Percentiles rank a stretch among this genome's conserved stretches.
These are phyloP conservation scores for Circaetus gallicus DNA, from an alignment of 2,113 vertebrate genomes.

Conservation along the genomic window DNA sequence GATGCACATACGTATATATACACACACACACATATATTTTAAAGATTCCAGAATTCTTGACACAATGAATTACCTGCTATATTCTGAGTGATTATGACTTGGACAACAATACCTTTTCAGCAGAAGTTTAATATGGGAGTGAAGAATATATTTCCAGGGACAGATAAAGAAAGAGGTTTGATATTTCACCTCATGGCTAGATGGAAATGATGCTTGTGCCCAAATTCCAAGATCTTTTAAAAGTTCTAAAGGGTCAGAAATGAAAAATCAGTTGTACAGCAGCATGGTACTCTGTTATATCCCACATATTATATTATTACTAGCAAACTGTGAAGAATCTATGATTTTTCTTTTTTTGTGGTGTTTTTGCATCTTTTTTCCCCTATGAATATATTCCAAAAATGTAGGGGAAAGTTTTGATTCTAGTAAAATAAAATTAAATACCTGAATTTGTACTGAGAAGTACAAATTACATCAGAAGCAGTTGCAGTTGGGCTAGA, in stretches of 20 bases:
- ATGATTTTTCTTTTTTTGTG: neutral
- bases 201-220: neutral
- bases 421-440: neutral
- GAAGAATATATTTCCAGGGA: neutral
- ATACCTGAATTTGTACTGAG: neutral
- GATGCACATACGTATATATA: neutral
- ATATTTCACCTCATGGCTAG: neutral
- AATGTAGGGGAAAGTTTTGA: neutral
- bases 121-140: neutral
- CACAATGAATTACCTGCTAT: neutral
- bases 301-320: neutral
- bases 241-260: neutral
- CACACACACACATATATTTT: rapidly evolving
- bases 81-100: neutral
- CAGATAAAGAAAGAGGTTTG: neutral
- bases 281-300: neutral
- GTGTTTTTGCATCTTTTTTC: neutral
- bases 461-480: neutral
- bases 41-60: neutral
- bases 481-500: neutral
- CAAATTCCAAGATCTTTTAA: neutral
- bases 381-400: neutral
- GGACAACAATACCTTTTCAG: neutral
- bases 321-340: neutral
- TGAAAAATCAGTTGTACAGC: neutral